Evolutionary conservation across 30 jellyfish, hydroid and myxozoan genomes (phyloP), one percentile per base, ranked within the genome.

Genomic region (Hydractinia echinata): DNA sequence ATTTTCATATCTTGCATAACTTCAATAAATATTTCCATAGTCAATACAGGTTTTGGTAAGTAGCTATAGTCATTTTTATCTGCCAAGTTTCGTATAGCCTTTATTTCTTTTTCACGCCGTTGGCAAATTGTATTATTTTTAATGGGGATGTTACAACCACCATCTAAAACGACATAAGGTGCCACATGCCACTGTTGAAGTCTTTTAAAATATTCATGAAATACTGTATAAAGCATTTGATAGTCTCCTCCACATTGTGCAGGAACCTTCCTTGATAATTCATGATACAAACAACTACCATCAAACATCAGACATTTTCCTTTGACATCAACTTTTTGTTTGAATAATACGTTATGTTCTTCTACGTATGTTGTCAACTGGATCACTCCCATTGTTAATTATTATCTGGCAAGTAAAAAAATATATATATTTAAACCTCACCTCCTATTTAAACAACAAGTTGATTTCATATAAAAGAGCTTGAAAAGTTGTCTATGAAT

Each of bases 1-100:
- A 50, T 74, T 54, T 44, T 16, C 83, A 74, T 9, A 66, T 74
- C 72, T 74, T 18, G 69, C 83, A 74, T 52, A 8, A 74, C 83
- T 58, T 74, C 83, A 74, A 74, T 74, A 10, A 74, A 50, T 48
- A 50, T 67, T 30, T 74, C 50, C 66, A 48, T n/a, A 4, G 83
- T 49, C n/a, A 74, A 49, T 30, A 74, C 21, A 74, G 83, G 83
- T 10, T 9, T 49, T 10, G 83, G 83, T 11, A 74, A 51, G 18
- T 4, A 5, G 10, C 8, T 44, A 6, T 64, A 4, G 39, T 51
- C 39, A 13, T 4, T 44, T 6, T 7, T 44, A 64, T 64, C 1
- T n/a, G 74, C 39, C 9, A 64, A 6, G 4, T 64, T 51, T n/a
- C 2, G 51, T 51, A 64, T 7, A n/a, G 2, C 9, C 19, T 13